phyloP scores from a whole-genome alignment of 1,140 invertebrate genomes.

The Micrasema longulum region DNA sequence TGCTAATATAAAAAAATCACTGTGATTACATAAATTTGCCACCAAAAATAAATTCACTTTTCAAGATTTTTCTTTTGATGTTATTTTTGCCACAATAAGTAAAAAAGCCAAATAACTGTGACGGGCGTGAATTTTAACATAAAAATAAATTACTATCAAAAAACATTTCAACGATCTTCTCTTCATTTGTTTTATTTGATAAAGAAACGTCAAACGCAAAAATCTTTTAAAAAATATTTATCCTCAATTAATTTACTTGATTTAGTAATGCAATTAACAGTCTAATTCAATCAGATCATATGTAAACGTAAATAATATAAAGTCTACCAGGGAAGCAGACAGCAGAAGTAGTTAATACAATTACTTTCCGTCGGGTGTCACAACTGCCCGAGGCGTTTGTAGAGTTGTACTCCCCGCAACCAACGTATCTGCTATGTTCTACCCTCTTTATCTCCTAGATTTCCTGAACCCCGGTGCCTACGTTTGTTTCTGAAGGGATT shows the following conservation, averaged over 20 bases:
- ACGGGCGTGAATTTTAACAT: no score
- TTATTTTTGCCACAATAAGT: no score
- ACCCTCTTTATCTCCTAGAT: slow-evolving; percentile 33
- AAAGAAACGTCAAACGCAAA: no score
- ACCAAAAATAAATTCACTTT: no score
- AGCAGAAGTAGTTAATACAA: slow-evolving; percentile 29
- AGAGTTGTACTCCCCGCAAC: not conserved
- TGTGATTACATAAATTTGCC: no score
- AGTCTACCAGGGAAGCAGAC: slow-evolving; percentile 14
- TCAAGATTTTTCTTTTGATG: no score
- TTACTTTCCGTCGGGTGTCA: slow-evolving; percentile 39
- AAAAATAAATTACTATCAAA: no score
- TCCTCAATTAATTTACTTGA: not conserved
- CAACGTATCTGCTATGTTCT: slow-evolving; percentile 6
- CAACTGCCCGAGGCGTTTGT: slow-evolving; percentile 33
- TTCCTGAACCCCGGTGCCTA: slow-evolving; percentile 12
- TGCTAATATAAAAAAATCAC: no score
- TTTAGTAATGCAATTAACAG: not conserved
- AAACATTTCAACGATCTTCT: no score
- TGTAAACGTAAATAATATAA: not conserved
- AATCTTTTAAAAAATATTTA: no score
- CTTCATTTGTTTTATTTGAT: no score
- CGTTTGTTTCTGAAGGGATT: slow-evolving; percentile 41
- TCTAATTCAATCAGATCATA: not conserved
- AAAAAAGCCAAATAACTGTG: no score